phyloP scores from a whole-genome alignment of 2,888 invertebrate genomes.

The Dynastes maya region DNA sequence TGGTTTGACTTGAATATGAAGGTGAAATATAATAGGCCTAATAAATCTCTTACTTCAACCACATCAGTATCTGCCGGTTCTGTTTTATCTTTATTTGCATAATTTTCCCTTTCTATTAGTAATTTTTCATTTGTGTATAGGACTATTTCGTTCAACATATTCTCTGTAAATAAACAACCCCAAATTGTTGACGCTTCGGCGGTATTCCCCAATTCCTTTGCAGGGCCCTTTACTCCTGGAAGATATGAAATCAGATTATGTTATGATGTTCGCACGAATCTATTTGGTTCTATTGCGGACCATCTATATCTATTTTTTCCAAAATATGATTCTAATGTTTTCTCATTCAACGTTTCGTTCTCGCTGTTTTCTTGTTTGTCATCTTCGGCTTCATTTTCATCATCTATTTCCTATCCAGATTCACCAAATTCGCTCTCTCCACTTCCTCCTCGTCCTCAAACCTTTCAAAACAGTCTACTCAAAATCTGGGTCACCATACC shows the following conservation, averaged over 20 bases:
- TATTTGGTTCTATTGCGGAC: background rate
- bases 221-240: background rate
- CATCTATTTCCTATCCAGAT: background rate
- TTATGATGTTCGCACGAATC: background rate
- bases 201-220: background rate
- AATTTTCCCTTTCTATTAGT: background rate
- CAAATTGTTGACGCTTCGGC: background rate
- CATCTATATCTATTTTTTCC: background rate
- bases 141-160: background rate
- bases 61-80: slow-evolving; percentile 9
- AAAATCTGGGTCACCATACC: background rate
- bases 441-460: background rate
- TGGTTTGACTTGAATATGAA: background rate
- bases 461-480: background rate
- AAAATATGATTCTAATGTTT: background rate
- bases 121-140: background rate
- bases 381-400: background rate
- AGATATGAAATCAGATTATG: background rate
- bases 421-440: background rate
- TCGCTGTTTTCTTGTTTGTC: background rate
- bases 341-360: background rate
- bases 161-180: slow-evolving; percentile 2
- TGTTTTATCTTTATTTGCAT: background rate
- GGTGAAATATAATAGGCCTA: background rate
- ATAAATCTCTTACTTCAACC: background rate